Conservation (phyloP, 30 jellyfish, hydroid and myxozoan genomes). For the Sanderia malayensis region DNA sequence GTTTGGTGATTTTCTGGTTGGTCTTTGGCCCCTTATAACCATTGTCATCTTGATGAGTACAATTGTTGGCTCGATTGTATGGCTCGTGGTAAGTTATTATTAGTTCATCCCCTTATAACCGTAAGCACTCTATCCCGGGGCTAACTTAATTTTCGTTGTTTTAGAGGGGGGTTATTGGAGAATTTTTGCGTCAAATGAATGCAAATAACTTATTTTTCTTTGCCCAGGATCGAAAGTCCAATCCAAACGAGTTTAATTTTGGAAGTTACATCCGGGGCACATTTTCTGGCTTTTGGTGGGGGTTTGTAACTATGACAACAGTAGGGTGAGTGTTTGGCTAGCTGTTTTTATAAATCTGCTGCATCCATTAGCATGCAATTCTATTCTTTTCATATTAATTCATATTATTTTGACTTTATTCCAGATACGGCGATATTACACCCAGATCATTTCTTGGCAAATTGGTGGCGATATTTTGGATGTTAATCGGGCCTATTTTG, state of each 20-base stretch:
- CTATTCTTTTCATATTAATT: not conserved
- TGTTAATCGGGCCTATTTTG: constrained; percentile 71
- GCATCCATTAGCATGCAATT: not conserved
- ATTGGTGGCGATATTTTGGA: constrained; percentile 58
- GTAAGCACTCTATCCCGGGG: not conserved
- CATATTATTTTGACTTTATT: not conserved
- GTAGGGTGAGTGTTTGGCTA: constrained; percentile 63
- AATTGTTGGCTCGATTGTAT: constrained; percentile 46
- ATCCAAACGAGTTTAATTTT: constrained; percentile 60
- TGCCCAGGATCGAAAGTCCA: constrained; percentile 55
- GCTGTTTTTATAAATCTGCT: not conserved
- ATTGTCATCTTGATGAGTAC: constrained; percentile 56
- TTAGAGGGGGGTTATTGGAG: no score
- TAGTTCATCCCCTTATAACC: not conserved
- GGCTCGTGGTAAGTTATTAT: constrained; percentile 56
- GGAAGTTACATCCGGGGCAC: constrained; percentile 62
- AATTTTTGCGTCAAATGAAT: no score
- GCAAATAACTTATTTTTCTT: no score
- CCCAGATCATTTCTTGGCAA: constrained; percentile 67
- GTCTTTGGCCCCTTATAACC: constrained; percentile 71
- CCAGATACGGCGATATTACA: constrained; percentile 84
- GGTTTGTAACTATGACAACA: constrained; percentile 88
- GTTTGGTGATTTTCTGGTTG: constrained; percentile 23
- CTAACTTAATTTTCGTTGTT: no score
- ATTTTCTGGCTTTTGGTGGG: constrained; percentile 78